phyloP scores from a whole-genome alignment of 2,113 vertebrate genomes.

The Mormyrus lacerda region DNA sequence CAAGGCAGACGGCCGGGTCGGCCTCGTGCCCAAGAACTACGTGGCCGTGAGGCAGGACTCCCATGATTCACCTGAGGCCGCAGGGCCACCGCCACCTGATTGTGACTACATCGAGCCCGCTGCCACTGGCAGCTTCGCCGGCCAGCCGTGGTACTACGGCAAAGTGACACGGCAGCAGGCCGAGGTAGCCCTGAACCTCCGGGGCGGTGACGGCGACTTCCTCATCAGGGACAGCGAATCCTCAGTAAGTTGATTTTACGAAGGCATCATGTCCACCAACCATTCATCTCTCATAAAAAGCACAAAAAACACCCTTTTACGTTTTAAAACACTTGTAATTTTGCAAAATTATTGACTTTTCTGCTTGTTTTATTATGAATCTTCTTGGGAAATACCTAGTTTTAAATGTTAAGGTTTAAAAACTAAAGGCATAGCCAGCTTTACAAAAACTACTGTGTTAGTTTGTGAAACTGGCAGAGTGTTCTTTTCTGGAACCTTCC shows the following conservation, averaged over 20 bases:
- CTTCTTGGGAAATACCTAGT: neutral
- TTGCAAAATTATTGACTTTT: neutral
- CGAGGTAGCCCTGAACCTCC: conserved; percentile 82
- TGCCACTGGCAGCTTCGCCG: conserved; percentile 72
- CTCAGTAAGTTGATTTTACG: conserved; percentile 79
- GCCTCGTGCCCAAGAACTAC: conserved; percentile 86
- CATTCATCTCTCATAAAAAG: neutral
- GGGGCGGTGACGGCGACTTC: conserved; percentile 79
- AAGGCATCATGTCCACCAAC: neutral
- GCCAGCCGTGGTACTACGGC: conserved; percentile 85
- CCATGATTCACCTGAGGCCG: conserved; percentile 50
- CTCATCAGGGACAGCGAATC: conserved; percentile 87
- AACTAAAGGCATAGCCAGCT: neutral
- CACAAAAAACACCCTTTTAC: neutral
- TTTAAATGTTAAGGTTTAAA: neutral
- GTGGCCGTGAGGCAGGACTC: conserved; percentile 75
- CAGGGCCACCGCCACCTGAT: conserved; percentile 73
- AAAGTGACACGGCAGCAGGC: conserved; percentile 85
- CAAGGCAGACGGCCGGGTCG: conserved; percentile 77
- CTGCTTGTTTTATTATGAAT: neutral
- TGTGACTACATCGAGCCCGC: conserved; percentile 84
- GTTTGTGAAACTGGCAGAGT: neutral
- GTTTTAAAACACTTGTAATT: neutral
- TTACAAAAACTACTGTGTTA: neutral
- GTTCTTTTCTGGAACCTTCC: neutral